Base-by-base conservation (phyloP, 1,140 invertebrate genomes). In the Anastrepha obliqua region DNA sequence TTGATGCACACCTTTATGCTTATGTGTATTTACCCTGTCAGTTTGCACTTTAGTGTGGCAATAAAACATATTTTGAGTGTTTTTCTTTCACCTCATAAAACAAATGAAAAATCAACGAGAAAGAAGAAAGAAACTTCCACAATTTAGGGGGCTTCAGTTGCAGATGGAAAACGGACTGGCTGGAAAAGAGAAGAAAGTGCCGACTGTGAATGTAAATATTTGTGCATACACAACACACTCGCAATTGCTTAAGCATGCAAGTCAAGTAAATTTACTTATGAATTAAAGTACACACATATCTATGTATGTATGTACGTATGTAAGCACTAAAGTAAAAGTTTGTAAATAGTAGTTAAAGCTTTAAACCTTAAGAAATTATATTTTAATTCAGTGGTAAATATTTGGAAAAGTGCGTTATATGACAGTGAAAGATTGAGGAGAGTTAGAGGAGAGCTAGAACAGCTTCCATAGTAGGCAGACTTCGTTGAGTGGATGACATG, bases 51-150 rank as follows among this genome's bases (percentile, higher is more conserved):
- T 51, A 74, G 70, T 74, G 44, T 74, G 39, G 70, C n/a, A 47
- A 74, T 74, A 74, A 74, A 74, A n/a, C 70, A 74, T 47, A 39
- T 74, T 74, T 74, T 74, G 70, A 74, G 70, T 74, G 17, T 47
- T 74, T 74, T 74, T 74, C 70, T 47, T 74, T 74, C 70, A 47
- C 70, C 70, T 74, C 70, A 20, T 74, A 47, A 74, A 74, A 47
- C 39, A 74, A 74, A 74, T 47, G 29, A 0, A 13, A 74, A 74
- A 74, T 47, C 42, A 29, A 29, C 29, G 29, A 29, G 29, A 29
- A 5, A 6, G 29, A 74, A 8, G 70, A 74, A 51, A 74, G 39
- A 47, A 47, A 74, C 44, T 74, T 74, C 44, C 44, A 74, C 44
- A 47, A 44, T 74, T 74, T 47, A 74, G 29, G 29, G 70, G 42